Base-by-base conservation (phyloP, 92 coral and sea anemone genomes). In the Siderastrea siderea region DNA sequence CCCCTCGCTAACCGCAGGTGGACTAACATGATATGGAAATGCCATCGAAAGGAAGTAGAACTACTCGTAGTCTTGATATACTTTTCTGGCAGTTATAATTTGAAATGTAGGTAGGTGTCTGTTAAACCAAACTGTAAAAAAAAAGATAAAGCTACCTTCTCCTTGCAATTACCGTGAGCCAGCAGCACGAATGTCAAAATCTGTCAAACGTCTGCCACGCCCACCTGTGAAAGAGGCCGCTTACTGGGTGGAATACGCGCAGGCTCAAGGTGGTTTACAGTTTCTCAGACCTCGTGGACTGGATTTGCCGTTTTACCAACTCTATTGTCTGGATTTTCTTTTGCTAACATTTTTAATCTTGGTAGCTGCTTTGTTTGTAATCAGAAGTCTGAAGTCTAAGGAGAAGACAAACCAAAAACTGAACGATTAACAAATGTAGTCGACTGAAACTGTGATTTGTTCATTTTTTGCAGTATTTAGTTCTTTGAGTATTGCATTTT, bases 181-280 rank as follows among this genome's bases (percentile, higher is more conserved):
- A 63, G 90, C 87, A 0, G 49, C 4, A 7, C 75, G 88, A 50
- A 71, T 84, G 15, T 90, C 90, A 38, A 79, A 73, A 47, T 57
- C 78, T 14, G 19, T 90, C 47, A 90, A 79, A 53, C 79, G 7
- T 49, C 86, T 87, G 44, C 86, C 86, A 58, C 90, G 93, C 16
- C 69, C 86, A 51, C 90, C 93, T 10, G 50, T 85, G 3, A 74
- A 90, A 80, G 90, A 85, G 61, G 93, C 93, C 71, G 90, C 93
- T 48, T 90, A 90, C 48, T 87, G 82, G 57, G 60, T 90, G 52
- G 93, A 90, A 47, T 90, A 90, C 79, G 53, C 88, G 46, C 90
- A 72, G 51, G 90, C 87, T 59, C 82, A 71, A 63, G 93, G 93
- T 47, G 74, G 88, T 79, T 78, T 90, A 55, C 72, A 74, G 62